phyloP scores from a whole-genome alignment of 1,140 invertebrate genomes.

The Drosophila nebulosa region DNA sequence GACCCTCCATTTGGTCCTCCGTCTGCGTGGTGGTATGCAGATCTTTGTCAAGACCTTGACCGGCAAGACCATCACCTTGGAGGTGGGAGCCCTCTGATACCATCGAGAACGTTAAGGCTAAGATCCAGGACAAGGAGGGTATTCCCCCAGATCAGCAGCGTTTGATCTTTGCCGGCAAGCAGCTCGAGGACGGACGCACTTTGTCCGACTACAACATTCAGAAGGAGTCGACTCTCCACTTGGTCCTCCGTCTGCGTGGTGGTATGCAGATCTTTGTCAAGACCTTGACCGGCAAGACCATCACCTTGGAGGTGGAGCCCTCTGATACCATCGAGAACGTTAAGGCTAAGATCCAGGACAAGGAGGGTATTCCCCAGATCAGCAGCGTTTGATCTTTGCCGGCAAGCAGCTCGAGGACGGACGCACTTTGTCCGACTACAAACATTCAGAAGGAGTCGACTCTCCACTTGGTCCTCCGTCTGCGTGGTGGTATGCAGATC shows the following conservation, averaged over 20 bases:
- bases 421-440: constrained; percentile 67
- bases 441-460: constrained; percentile 92
- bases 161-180: constrained; percentile 90
- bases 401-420: constrained; percentile 36
- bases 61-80: constrained; percentile 91
- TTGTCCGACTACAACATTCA: constrained; percentile 91
- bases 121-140: constrained; percentile 88
- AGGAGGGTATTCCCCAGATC: constrained; percentile 74
- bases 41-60: constrained; percentile 87
- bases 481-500: constrained; percentile 89
- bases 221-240: constrained; percentile 90
- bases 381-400: constrained; percentile 43
- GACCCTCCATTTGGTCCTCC: background rate
- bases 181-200: constrained; percentile 91
- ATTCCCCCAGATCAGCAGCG: constrained; percentile 88
- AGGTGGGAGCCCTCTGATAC: constrained; percentile 90
- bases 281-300: constrained; percentile 88
- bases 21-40: constrained; percentile 5
- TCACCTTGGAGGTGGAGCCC: constrained; percentile 29
- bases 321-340: constrained; percentile 35
- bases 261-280: constrained; percentile 83
- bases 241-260: constrained; percentile 84
- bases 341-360: constrained; percentile 86
- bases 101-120: constrained; percentile 90
- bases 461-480: constrained; percentile 87